Evolutionary conservation across 2,113 vertebrate species (phyloP), one percentile per base, ranked within the genome.

Genomic region (Arothron firmamentum): DNA sequence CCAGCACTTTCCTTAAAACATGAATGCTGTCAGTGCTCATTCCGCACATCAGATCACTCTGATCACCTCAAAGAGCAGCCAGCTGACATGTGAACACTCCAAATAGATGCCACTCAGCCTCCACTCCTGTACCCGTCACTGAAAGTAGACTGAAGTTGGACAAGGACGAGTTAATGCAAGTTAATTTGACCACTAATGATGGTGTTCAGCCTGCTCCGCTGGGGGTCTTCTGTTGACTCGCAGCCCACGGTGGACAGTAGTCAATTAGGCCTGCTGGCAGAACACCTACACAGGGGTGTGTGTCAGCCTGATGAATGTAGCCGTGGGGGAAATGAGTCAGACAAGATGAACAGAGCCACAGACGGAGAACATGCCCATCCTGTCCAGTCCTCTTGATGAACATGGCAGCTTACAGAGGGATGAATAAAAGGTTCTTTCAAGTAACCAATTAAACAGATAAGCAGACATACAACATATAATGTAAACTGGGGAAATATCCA

Each of bases 231-330:
- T 19, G 52, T 14, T 38, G 45, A 57, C 52, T 46, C 14, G 21
- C 31, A 62, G 38, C 43, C 45, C 28, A 54, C 25, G 34, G 28
- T 20, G 23, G 58, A 65, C 62, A 47, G 61, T 41, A 51, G 76
- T 76, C 74, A 79, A 82, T 85, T 84, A 81, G 65, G 60, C 52
- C 53, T 25, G 57, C 46, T 51, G 19, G 54, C 65, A 23, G 6
- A 77, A 78, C 67, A 52, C 72, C 72, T 72, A 82, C 79, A 61
- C 70, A 1, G 61, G 77, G 73, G 72, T 71, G 56, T 53, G 64
- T 52, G 68, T 74, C 65, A 61, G 20, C 19, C 61, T 71, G 51
- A 73, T 68, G 59, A 62, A 79, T 28, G 65, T 13, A 59, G n/a
- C 48, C 11, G 20, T 9, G 59, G 54, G 51, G 21, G 43, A 60